phyloP scores from a whole-genome alignment of 2,113 vertebrate species.

The Stomatorhinus ivindoensis region DNA sequence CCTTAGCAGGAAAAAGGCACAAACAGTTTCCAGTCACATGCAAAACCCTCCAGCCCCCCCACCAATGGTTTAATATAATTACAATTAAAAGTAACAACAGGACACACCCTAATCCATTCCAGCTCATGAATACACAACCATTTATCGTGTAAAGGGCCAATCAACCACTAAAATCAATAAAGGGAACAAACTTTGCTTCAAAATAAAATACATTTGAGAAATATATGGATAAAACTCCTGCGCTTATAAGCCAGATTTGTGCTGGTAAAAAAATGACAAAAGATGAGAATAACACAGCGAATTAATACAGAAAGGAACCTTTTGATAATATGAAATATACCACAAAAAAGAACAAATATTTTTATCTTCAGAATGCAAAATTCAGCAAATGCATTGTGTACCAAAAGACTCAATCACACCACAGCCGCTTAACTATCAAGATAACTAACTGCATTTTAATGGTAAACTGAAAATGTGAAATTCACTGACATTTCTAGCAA shows the following conservation, averaged over 20 bases:
- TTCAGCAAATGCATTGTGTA: neutral
- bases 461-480: neutral
- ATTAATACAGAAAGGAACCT: neutral
- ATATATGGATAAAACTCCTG: neutral
- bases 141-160: neutral
- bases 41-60: neutral
- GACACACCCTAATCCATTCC: neutral
- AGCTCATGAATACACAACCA: neutral
- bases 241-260: neutral
- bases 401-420: neutral
- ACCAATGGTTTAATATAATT: neutral
- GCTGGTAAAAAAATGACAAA: neutral
- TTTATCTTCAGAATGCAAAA: neutral
- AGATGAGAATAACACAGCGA: neutral
- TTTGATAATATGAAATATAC: neutral
- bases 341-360: neutral
- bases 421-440: neutral
- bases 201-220: neutral
- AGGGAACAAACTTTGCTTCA: neutral
- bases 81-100: neutral
- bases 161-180: neutral
- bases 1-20: slow-evolving; percentile 9
- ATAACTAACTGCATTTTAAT: neutral
- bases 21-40: neutral
- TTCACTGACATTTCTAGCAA: slow-evolving; percentile 8